phyloP scores from a whole-genome alignment of 2,113 vertebrate genomes.

The Sula dactylatra region DNA sequence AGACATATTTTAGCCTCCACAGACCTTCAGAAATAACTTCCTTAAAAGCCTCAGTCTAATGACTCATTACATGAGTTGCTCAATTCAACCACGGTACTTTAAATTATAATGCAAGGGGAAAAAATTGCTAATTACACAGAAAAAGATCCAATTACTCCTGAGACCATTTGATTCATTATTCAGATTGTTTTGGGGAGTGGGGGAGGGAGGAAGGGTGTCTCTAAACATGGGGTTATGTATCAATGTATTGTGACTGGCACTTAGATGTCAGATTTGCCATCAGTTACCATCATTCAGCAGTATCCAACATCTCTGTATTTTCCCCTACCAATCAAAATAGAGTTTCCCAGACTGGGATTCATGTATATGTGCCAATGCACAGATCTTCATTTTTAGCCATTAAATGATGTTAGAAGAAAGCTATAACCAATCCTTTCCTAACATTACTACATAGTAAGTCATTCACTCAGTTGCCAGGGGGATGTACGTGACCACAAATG shows the following conservation, averaged over 20 bases:
- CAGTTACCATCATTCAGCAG: not conserved
- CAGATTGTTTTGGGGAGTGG: conserved; percentile 62
- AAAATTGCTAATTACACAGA: conserved; percentile 82
- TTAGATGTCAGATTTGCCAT: conserved; percentile 46
- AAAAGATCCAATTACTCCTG: conserved; percentile 75
- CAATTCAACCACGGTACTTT: conserved; percentile 76
- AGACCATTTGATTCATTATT: conserved; percentile 76
- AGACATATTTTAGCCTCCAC: conserved; percentile 79
- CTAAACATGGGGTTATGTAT: conserved; percentile 63
- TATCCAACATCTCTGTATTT: conserved; percentile 19
- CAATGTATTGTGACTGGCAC: conserved; percentile 39
- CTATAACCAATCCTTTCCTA: not conserved
- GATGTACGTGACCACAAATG: not conserved
- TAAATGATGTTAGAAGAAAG: not conserved
- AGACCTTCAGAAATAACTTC: conserved; percentile 83
- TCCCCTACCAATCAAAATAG: not conserved
- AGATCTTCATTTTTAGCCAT: not conserved
- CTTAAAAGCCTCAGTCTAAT: conserved; percentile 82
- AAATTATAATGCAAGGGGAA: conserved; percentile 79
- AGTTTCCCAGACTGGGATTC: not conserved
- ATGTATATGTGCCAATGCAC: not conserved
- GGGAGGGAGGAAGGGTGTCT: conserved; percentile 43
- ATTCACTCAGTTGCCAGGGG: not conserved
- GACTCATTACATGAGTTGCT: conserved; percentile 78
- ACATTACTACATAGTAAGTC: not conserved